Conservation (phyloP, 2,888 invertebrate species). For the Lypha dubia region DNA sequence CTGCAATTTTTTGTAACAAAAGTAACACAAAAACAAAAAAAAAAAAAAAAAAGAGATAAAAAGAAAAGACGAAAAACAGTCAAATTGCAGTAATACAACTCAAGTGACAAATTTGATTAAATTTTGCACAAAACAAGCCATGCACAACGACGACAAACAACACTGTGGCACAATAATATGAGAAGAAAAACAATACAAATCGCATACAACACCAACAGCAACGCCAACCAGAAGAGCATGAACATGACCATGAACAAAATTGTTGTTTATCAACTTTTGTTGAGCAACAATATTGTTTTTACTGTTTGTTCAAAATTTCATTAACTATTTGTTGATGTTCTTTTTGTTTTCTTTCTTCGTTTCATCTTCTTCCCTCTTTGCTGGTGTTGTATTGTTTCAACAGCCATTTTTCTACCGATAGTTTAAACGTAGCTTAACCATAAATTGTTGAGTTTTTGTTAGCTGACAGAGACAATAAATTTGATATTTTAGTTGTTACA, state of each 20-base stretch:
- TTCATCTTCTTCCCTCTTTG: not conserved
- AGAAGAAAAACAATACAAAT: not conserved
- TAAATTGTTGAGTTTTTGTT: slow-evolving; percentile 2
- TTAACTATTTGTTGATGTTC: slow-evolving; percentile 11
- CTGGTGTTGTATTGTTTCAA: not conserved
- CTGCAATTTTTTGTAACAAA: slow-evolving; percentile 9
- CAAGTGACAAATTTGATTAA: slow-evolving; percentile 69
- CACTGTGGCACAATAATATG: slow-evolving; percentile 7
- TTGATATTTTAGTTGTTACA: not conserved
- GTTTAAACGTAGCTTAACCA: slow-evolving; percentile 36
- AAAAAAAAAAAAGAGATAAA: not conserved
- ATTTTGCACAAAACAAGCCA: slow-evolving; percentile 60
- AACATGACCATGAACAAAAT: not conserved
- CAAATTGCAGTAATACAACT: slow-evolving; percentile 57
- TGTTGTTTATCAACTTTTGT: slow-evolving; percentile 31
- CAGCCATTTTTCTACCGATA: not conserved
- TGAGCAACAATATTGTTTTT: slow-evolving; percentile 30
- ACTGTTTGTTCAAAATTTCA: slow-evolving; percentile 36
- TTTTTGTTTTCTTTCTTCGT: not conserved
- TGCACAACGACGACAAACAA: not conserved
- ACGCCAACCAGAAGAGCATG: not conserved
- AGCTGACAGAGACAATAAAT: slow-evolving; percentile 18
- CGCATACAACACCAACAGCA: too few relatives aligned
- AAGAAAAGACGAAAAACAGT: not conserved
- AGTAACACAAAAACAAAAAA: not conserved